phyloP scores from a whole-genome alignment of 2,797 vertebrate genomes.

The Lepilemur septentrionalis region DNA sequence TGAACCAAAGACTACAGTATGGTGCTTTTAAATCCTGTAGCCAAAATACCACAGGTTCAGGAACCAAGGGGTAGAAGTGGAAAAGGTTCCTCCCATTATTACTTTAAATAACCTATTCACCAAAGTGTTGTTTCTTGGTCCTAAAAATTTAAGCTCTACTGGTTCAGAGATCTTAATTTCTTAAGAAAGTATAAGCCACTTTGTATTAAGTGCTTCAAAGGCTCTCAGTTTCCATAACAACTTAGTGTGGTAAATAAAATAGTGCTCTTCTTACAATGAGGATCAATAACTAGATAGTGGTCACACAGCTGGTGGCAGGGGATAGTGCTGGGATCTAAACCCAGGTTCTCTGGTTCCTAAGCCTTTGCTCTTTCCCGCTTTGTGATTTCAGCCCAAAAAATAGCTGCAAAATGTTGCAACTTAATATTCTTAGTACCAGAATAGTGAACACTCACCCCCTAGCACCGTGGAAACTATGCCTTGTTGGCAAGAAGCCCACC shows the following conservation, averaged over 20 bases:
- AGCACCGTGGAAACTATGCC: background rate
- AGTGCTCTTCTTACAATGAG: background rate
- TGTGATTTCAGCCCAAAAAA: background rate
- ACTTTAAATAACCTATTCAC: background rate
- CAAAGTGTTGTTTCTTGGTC: background rate
- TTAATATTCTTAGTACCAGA: background rate
- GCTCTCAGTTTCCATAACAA: background rate
- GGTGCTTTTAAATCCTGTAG: background rate
- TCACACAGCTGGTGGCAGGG: background rate
- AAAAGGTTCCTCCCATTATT: background rate
- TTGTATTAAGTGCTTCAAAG: background rate
- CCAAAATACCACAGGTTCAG: background rate
- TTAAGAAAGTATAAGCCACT: background rate
- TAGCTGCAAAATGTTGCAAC: background rate
- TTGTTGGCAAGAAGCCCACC: background rate
- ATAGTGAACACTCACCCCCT: background rate
- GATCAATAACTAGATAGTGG: background rate
- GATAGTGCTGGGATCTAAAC: background rate
- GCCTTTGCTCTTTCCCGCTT: background rate
- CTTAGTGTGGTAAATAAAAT: background rate
- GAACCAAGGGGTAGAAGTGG: background rate
- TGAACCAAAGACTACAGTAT: background rate
- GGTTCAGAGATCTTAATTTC: background rate
- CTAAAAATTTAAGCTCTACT: background rate
- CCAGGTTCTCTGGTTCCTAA: background rate